These are phyloP conservation scores for Steinernema feltiae DNA, from an alignment of 1,140 invertebrate genomes.

Conservation along the genomic window DNA sequence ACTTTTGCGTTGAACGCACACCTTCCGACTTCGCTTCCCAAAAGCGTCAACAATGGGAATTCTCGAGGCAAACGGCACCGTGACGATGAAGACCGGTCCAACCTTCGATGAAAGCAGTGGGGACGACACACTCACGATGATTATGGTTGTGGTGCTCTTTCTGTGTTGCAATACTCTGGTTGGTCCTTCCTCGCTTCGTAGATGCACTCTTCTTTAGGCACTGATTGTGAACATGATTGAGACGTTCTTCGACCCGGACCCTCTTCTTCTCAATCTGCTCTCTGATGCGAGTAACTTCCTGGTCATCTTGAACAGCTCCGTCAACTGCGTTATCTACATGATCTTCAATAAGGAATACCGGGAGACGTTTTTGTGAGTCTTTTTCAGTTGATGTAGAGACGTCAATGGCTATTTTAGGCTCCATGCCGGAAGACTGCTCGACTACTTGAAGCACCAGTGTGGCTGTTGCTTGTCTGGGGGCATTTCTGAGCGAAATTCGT, in stretches of 20 bases:
- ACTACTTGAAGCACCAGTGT: conserved; percentile 8
- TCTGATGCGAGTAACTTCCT: conserved; percentile 55
- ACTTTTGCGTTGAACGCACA: conserved; percentile 14
- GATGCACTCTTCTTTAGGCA: conserved; percentile 26
- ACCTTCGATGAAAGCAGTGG: conserved; percentile 25
- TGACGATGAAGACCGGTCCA: not conserved
- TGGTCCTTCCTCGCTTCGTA: not conserved
- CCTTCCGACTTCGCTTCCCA: conserved; percentile 3
- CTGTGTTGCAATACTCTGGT: conserved; percentile 52
- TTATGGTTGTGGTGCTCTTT: conserved; percentile 54
- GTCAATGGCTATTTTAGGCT: not conserved
- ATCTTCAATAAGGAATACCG: conserved; percentile 55
- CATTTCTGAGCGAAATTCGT: not conserved
- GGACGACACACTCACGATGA: conserved; percentile 56
- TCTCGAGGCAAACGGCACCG: conserved; percentile 12
- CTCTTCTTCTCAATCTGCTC: conserved; percentile 50
- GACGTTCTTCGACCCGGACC: conserved; percentile 54
- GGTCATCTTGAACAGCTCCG: conserved; percentile 53
- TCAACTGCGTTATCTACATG: conserved; percentile 54
- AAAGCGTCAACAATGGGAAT: conserved; percentile 18
- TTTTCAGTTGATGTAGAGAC: not conserved
- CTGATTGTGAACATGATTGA: conserved; percentile 57
- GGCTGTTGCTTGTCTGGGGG: not conserved
- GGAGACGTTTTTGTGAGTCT: conserved; percentile 41
- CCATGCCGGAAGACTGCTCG: not conserved